Evolutionary conservation across 2,888 invertebrate species (phyloP).

Genomic region (Tiphia femorata): DNA sequence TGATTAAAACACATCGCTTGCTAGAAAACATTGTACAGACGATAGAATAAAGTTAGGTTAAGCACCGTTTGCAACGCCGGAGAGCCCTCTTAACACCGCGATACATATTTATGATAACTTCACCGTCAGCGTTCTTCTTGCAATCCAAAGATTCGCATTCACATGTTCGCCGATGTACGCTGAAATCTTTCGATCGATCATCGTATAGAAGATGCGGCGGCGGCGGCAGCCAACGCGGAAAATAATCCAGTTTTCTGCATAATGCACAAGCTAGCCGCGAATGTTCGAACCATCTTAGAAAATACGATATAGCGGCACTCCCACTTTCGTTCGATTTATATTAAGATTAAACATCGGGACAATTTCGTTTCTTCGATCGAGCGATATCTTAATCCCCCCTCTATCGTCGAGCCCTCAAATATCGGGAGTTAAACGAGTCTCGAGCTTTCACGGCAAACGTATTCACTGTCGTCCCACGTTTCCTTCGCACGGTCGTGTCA

Average conservation of each 20-base stretch:
- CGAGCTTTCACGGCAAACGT: not conserved
- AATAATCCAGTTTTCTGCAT: constrained; percentile 14
- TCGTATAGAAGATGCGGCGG: constrained; percentile 13
- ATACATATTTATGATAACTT: constrained; percentile 25
- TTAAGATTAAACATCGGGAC: not conserved
- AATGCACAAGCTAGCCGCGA: constrained; percentile 18
- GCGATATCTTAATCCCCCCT: constrained; percentile 6
- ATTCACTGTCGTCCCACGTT: constrained; percentile 30
- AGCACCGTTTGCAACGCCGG: constrained; percentile 32
- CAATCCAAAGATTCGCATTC: constrained; percentile 5
- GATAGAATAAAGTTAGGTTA: constrained; percentile 40
- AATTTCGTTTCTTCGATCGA: not conserved
- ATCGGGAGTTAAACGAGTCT: constrained; percentile 3
- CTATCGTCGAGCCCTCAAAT: constrained; percentile 1
- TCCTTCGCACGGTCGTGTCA: constrained; percentile 41
- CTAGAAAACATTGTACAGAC: constrained; percentile 21
- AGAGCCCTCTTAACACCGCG: constrained; percentile 28
- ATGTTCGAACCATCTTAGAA: constrained; percentile 34
- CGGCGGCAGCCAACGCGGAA: constrained; percentile 4
- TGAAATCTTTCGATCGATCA: constrained; percentile 9
- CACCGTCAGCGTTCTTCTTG: constrained; percentile 12
- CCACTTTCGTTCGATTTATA: constrained; percentile 40
- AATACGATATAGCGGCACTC: constrained; percentile 47
- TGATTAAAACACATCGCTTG: constrained; percentile 10
- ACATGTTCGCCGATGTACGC: constrained; percentile 11